A percentile compares a stretch with the other conserved stretches of the same genome.
Evolutionary conservation across 2,888 invertebrate genomes (phyloP).

Genomic region (Portevinia maculata): DNA sequence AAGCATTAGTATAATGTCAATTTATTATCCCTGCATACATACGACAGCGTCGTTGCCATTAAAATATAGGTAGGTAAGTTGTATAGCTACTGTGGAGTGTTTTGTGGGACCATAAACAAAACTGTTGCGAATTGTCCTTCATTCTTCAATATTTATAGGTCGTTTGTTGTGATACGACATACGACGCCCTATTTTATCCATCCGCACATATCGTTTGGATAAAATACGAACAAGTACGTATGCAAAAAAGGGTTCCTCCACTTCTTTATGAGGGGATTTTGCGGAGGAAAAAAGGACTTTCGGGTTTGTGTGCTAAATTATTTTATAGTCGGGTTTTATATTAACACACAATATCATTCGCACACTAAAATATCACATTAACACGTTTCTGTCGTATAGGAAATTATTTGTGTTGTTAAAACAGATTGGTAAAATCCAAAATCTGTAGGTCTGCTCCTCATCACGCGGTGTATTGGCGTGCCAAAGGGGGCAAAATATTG

Average conservation of each 20-base stretch:
- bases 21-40: constrained; percentile 58
- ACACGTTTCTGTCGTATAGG: constrained; percentile 66
- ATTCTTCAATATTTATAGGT: constrained; percentile 73
- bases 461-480: constrained; percentile 3
- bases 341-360: constrained; percentile 62
- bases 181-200: constrained; percentile 37
- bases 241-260: constrained; percentile 58
- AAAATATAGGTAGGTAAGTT: constrained; percentile 45
- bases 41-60: constrained; percentile 34
- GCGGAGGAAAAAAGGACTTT: constrained; percentile 46
- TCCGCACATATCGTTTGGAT: constrained; percentile 22
- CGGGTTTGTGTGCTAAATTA: constrained; percentile 61
- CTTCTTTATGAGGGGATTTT: constrained; percentile 27
- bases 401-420: constrained; percentile 63
- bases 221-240: neutral
- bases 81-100: constrained; percentile 36
- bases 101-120: constrained; percentile 68
- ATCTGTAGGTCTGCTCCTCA: constrained; percentile 26
- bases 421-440: constrained; percentile 66
- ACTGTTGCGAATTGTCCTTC: constrained; percentile 73
- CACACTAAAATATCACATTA: constrained; percentile 66
- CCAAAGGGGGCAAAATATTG: constrained; percentile 31
- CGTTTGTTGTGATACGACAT: constrained; percentile 52
- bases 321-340: constrained; percentile 70
- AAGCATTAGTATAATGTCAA: constrained; percentile 66